Evolutionary conservation across 2,888 invertebrate species (phyloP).

Genomic region (Clostera curtula): DNA sequence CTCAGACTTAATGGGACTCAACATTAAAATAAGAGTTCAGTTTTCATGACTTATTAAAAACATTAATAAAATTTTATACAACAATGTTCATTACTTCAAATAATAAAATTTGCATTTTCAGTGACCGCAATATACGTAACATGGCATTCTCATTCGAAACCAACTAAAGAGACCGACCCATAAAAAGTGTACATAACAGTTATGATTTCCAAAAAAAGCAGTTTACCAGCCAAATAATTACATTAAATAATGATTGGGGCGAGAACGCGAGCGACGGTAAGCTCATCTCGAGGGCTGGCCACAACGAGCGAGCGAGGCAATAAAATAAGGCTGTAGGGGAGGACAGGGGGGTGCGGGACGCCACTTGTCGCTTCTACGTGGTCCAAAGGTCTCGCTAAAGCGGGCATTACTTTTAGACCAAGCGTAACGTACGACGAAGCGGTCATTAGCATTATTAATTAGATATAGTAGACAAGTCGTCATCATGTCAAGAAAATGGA

Average conservation of each 20-base stretch:
- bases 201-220: conserved; percentile 54
- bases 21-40: too few species aligned
- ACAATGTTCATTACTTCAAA: too few species aligned
- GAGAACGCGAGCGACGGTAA: conserved; percentile 51
- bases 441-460: too few species aligned
- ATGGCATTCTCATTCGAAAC: conserved; percentile 23
- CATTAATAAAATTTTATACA: too few species aligned
- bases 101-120: conserved; percentile 7
- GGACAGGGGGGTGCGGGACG: conserved; percentile 17
- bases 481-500: too few species aligned
- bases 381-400: conserved; percentile 4
- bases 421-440: too few species aligned
- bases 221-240: conserved; percentile 64
- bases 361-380: conserved; percentile 29
- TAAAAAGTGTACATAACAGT: conserved; percentile 53
- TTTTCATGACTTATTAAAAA: too few species aligned
- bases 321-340: conserved; percentile 51
- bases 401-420: too few species aligned
- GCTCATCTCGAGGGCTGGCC: conserved; percentile 62
- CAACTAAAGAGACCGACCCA: conserved; percentile 26
- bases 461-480: too few species aligned
- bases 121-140: conserved; percentile 12
- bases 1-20: too few species aligned
- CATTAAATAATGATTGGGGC: conserved; percentile 66
- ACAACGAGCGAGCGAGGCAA: conserved; percentile 46